A percentile compares a stretch with the other conserved stretches of the same genome.
phyloP scores from a whole-genome alignment of 2,113 vertebrate genomes.

The Microcebus jonahi region DNA sequence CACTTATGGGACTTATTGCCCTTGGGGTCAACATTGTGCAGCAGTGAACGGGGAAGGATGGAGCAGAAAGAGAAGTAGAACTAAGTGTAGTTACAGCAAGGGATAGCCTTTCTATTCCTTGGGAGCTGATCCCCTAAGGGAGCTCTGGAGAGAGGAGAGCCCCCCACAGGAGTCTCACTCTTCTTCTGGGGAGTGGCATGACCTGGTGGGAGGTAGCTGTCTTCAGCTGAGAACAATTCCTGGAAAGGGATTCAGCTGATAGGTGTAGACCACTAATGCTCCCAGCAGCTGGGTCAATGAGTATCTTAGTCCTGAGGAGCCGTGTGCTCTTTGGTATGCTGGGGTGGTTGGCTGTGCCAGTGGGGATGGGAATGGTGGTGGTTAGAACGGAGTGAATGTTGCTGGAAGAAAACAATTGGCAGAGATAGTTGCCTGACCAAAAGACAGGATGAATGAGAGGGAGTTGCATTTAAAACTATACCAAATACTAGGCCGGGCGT shows the following conservation, averaged over 20 bases:
- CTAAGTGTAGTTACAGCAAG: background rate
- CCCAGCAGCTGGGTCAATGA: background rate
- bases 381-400: background rate
- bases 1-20: background rate
- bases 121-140: background rate
- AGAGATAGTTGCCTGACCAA: background rate
- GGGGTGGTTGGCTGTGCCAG: background rate
- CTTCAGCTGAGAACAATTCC: background rate
- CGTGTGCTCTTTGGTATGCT: background rate
- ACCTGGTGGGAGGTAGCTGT: background rate
- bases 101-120: background rate
- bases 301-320: background rate
- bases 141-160: background rate
- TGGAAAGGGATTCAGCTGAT: background rate
- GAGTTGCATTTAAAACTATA: constrained; percentile 15
- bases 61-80: constrained; percentile 17
- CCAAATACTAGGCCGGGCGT: background rate
- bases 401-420: background rate
- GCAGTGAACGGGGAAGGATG: background rate
- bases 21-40: background rate
- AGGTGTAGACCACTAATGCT: background rate
- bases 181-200: background rate
- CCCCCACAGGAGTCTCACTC: background rate
- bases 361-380: background rate
- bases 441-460: background rate